Evolutionary conservation across 1,140 invertebrate genomes (phyloP).

Genomic region (Drosophila oshimai): DNA sequence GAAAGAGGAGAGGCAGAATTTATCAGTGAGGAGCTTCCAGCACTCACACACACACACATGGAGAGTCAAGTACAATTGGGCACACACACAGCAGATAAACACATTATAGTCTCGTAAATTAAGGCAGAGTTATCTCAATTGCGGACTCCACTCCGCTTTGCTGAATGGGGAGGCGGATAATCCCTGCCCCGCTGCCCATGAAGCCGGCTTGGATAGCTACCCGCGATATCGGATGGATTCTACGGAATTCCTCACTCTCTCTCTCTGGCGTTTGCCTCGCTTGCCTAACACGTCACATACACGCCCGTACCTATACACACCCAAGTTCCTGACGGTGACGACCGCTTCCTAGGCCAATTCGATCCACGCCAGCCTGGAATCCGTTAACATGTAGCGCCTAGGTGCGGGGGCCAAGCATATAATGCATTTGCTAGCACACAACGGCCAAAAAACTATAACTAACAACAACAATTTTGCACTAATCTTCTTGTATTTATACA

Average conservation of each 20-base stretch:
- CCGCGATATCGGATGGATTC: conserved; percentile 17
- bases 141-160: conserved; percentile 9
- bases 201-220: conserved; percentile 24
- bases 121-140: conserved; percentile 70
- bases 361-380: conserved; percentile 37
- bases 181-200: not conserved
- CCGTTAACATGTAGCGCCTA: conserved; percentile 61
- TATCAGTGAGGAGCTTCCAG: conserved; percentile 54
- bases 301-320: conserved; percentile 62
- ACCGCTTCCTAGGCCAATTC: conserved; percentile 51
- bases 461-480: conserved; percentile 81
- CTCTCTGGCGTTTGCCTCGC: too few relatives aligned
- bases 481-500: conserved; percentile 71
- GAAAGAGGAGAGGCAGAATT: conserved; percentile 49
- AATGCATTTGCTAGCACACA: conserved; percentile 67
- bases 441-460: conserved; percentile 69
- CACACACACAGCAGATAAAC: conserved; percentile 55
- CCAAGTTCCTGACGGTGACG: conserved; percentile 76
- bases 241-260: conserved; percentile 34
- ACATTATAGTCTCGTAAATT: conserved; percentile 67
- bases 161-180: not conserved
- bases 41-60: conserved; percentile 14
- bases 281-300: conserved; percentile 76
- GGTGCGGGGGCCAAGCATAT: conserved; percentile 43
- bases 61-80: conserved; percentile 53